Evolutionary conservation across 2,113 vertebrate species (phyloP).

Genomic region (Elgaria multicarinata): DNA sequence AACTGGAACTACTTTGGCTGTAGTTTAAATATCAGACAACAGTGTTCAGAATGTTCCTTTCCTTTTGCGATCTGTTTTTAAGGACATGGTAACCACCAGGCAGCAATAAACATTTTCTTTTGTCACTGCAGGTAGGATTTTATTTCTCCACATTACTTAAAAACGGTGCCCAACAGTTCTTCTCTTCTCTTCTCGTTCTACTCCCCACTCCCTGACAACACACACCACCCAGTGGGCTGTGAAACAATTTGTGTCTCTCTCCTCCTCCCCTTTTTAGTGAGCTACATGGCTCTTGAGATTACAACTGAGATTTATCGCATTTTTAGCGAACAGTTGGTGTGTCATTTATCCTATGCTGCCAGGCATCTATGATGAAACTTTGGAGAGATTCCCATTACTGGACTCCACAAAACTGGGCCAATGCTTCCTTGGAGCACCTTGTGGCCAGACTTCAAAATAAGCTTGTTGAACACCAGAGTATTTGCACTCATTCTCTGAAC

Average conservation of each 20-base stretch:
- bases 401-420: slow-evolving; percentile 13
- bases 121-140: slow-evolving; percentile 11
- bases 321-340: not conserved
- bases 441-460: slow-evolving; percentile 10
- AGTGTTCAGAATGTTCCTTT: not conserved
- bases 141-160: slow-evolving; percentile 8
- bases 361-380: slow-evolving; percentile 11
- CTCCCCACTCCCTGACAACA: too few species aligned
- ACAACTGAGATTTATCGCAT: not conserved
- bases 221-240: not conserved
- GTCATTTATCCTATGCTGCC: slow-evolving; percentile 2
- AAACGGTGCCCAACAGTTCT: not conserved
- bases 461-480: slow-evolving; percentile 19
- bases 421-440: slow-evolving; percentile 24
- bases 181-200: slow-evolving; percentile 25
- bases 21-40: not conserved
- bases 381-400: slow-evolving; percentile 16
- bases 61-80: not conserved
- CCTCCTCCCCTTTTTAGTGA: not conserved
- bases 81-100: not conserved
- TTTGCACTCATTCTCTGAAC: not conserved
- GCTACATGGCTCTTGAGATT: not conserved
- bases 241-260: not conserved
- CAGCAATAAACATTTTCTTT: not conserved
- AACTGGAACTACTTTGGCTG: not conserved